Conservation (phyloP, 1,140 invertebrate genomes). For the Drosophila bocki region DNA sequence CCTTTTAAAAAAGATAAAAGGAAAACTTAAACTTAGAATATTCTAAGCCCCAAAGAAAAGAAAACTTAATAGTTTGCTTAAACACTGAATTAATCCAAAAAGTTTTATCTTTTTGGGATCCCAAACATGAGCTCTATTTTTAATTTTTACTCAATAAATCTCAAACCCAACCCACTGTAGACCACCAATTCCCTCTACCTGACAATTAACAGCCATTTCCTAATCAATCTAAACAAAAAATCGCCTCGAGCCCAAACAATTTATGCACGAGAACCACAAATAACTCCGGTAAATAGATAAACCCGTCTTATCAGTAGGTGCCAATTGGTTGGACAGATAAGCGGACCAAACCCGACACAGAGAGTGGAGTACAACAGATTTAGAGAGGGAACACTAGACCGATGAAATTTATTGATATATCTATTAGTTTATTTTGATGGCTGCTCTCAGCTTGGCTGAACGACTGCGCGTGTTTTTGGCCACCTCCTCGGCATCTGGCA, state of each 20-base stretch:
- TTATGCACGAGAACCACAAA: conserved; percentile 37
- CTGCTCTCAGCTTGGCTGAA: conserved; percentile 95
- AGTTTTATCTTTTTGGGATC: no score
- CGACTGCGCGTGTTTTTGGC: conserved; percentile 92
- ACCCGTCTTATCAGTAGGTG: conserved; percentile 66
- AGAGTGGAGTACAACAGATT: conserved; percentile 5
- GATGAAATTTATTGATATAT: conserved; percentile 18
- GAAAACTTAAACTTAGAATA: no score
- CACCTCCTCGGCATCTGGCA: conserved; percentile 91
- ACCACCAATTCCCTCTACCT: conserved; percentile 6
- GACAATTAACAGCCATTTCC: conserved; percentile 52
- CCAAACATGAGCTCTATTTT: background rate
- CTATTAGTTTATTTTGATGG: conserved; percentile 87
- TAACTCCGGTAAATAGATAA: conserved; percentile 36
- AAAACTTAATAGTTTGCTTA: no score
- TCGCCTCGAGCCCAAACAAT: conserved; percentile 39
- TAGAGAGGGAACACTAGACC: conserved; percentile 26
- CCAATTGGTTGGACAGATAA: conserved; percentile 64
- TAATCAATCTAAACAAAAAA: conserved; percentile 66
- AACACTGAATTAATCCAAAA: no score
- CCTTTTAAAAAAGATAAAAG: no score
- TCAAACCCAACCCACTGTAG: conserved; percentile 30
- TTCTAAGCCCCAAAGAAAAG: no score
- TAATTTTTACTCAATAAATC: background rate
- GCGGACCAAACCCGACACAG: conserved; percentile 5